Base-by-base conservation (phyloP, 2,888 invertebrate genomes). In the Ashinkailepas kermadecensis region DNA sequence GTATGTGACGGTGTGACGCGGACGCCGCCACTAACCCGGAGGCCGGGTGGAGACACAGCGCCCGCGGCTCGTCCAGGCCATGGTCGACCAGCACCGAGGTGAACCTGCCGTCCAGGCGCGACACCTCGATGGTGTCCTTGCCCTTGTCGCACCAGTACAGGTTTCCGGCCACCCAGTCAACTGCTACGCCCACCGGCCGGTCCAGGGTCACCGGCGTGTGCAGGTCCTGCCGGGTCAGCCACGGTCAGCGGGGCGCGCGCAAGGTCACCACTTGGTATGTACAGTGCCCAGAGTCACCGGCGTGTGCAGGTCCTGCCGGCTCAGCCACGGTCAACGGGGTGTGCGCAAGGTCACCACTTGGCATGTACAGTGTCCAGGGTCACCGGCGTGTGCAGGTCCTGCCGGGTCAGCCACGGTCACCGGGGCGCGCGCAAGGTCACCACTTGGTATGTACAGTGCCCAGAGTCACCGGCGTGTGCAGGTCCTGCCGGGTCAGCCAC, bases 101-200 rank as follows among this genome's bases (percentile, higher is more conserved):
- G 88, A 91, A 94, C 83, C 90, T 88, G 10, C 96, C 95, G 87
- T 94, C 92, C 81, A 94, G 88, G 81, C 92, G 91, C 0, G 95
- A 95, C 67, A 95, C 96, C 89, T 96, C 95, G 83, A 96, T 92
- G 6, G 95, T 94, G 87, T 96, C 94, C 58, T 93, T 91, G 83
- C 94, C 95, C 89, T 95, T 95, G 89, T 97, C 96, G 88, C 95
- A 95, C 95, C 95, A 96, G 89, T 96, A 96, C 83, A 96, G 88
- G 88, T 96, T 96, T 85, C 93, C 90, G 39, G 90, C 95, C 83
- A 95, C 91, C 95, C 95, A 96, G 89, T 96, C 96, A 21, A 96
- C 93, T 2, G 95, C 95, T 85, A 96, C 89, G 25, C 95, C 96
- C 88, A 95, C 96, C 0, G 96, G 95, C 89, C 95, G 95, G 88